Base-by-base conservation (phyloP, 2,888 invertebrate genomes). In the Harpalus rufipes region DNA sequence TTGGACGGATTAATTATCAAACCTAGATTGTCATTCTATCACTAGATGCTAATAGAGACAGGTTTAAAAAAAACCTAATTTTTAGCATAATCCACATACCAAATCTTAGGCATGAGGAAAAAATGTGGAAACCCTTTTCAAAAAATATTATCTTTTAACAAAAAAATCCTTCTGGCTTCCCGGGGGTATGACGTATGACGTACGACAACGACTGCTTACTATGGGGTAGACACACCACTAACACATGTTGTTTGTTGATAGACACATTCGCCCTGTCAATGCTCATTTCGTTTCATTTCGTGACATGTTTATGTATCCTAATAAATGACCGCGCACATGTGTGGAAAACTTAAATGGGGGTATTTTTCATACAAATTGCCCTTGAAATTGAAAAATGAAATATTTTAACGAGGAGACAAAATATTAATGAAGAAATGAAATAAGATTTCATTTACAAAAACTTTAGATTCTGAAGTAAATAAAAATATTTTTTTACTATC, bases 301-400 rank as follows among this genome's bases (percentile, higher is more conserved):
- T 78, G 78, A 78, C 78, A 78, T 78, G 78, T 78, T 78, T 78
- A 78, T 74, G 41, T 41, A 74, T 78, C 32, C 58, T 78, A 78
- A 78, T 78, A 78, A 78, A 78, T 78, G 72, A 74, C 41, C 44
- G 39, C 14, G 18, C 72, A 74, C 72, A 74, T 74, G 72, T 74
- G 72, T 44, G 44, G 44, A 51, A 8, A 51, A 51, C 44, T 51
- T 51, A 51, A 51, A 51, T 12, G 10, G 44, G 44, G 44, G 10
- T 51, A 51, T 51, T 51, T 51, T 51, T 51, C 44, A 51, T 10
- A 51, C 12, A 51, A 51, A 51, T 51, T 51, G 12, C 44, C 44
- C 44, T 10, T 51, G 44, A 51, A 51, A 51, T 51, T 51, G 44
- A 10, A 51, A 51, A 51, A 51, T 51, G 44, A 32, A 32, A 32